phyloP scores from a whole-genome alignment of 2,797 vertebrate species.

The Pelochelys cantorii region DNA sequence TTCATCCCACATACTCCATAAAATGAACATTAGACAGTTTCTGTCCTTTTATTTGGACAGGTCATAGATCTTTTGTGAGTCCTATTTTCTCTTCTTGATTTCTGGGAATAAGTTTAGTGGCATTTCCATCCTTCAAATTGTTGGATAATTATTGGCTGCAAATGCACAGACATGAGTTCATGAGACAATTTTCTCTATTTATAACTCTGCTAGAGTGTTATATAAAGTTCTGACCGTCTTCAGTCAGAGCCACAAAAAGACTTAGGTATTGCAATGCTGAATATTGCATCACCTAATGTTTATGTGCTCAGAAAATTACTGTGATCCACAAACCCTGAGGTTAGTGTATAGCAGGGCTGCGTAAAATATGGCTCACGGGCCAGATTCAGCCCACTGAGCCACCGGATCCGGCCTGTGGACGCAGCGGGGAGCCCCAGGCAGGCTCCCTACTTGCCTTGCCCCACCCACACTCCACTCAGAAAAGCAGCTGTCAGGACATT shows the following conservation, averaged over 20 bases:
- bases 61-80: not conserved
- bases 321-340: not conserved
- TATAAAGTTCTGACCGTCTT: not conserved
- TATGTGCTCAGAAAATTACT: not conserved
- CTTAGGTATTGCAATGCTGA: not conserved
- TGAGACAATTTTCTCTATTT: not conserved
- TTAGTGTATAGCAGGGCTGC: not conserved
- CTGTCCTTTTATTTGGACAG: not conserved
- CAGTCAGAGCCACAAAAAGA: not conserved
- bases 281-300: not conserved
- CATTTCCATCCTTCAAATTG: not conserved
- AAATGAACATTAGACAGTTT: not conserved
- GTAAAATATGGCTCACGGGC: too few species aligned
- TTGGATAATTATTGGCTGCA: not conserved
- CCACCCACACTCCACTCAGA: too few species aligned
- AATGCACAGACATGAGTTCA: not conserved
- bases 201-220: not conserved
- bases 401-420: too few species aligned
- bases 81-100: not conserved
- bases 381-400: too few species aligned
- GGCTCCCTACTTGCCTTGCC: too few species aligned
- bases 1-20: not conserved
- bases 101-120: not conserved
- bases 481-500: too few species aligned
- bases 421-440: too few species aligned